phyloP scores from a whole-genome alignment of 1,140 invertebrate genomes.

The Polyergus mexicanus region DNA sequence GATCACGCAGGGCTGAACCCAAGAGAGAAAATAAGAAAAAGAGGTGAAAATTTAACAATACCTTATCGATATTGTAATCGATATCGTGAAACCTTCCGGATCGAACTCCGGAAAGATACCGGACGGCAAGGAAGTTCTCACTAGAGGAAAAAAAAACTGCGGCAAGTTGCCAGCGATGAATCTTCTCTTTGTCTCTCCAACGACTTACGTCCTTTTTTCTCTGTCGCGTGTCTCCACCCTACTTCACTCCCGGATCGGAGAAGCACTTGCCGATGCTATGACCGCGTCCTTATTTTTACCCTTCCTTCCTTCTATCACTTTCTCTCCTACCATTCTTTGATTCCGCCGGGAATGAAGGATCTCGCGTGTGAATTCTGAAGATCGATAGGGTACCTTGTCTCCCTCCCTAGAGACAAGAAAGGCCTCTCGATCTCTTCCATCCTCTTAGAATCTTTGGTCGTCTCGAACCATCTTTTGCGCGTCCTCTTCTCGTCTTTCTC shows the following conservation, averaged over 20 bases:
- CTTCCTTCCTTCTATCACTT: conserved; percentile 7
- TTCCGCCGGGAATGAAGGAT: conserved; percentile 36
- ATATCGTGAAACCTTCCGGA: conserved; percentile 61
- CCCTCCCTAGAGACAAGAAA: conserved; percentile 9
- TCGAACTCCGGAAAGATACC: conserved; percentile 57
- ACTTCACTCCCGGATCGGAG: conserved; percentile 14
- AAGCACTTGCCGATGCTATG: conserved; percentile 31
- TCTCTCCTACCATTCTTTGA: conserved; percentile 6
- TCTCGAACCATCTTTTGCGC: background rate
- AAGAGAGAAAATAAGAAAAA: background rate
- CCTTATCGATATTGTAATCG: conserved; percentile 42
- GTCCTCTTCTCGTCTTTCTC: conserved; percentile 6
- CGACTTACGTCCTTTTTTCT: background rate
- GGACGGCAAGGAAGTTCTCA: conserved; percentile 57
- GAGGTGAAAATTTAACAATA: conserved; percentile 58
- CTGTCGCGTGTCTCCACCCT: background rate
- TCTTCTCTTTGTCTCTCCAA: conserved; percentile 35
- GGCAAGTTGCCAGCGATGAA: conserved; percentile 68
- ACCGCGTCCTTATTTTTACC: conserved; percentile 21
- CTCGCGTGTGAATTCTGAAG: conserved; percentile 48
- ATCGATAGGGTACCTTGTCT: conserved; percentile 39
- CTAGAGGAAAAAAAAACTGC: conserved; percentile 60
- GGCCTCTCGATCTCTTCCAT: conserved; percentile 39
- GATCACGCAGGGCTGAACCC: background rate
- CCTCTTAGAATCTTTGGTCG: conserved; percentile 28